Percentiles rank a stretch among this genome's conserved stretches.
Conservation (phyloP, 2,113 vertebrate species). For the Erythrocercus mccallii region DNA sequence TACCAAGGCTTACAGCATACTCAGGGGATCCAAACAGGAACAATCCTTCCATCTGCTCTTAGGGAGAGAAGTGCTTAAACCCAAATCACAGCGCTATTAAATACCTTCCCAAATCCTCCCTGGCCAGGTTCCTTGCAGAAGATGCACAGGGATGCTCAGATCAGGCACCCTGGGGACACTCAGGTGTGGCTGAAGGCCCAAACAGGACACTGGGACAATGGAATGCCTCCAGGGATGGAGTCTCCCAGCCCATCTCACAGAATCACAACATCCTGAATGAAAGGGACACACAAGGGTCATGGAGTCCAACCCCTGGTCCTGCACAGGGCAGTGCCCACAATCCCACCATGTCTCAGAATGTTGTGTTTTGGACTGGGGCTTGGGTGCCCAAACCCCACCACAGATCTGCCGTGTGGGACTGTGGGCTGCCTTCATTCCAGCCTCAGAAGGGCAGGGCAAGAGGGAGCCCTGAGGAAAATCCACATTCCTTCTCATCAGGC, state of each 20-base stretch:
- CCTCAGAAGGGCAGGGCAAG: neutral
- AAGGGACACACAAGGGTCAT: too few relatives aligned
- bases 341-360: too few relatives aligned
- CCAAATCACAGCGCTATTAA: neutral
- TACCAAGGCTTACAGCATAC: neutral
- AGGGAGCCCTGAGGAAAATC: neutral
- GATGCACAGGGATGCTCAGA: fast-evolving
- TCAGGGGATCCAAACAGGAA: neutral
- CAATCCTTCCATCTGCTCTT: neutral
- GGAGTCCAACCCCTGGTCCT: neutral
- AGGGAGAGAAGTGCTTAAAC: neutral
- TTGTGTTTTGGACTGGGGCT: neutral
- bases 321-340: neutral
- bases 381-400: neutral
- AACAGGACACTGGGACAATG: neutral
- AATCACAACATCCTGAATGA: neutral
- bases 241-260: neutral
- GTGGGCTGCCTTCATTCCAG: neutral
- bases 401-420: neutral
- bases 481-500: neutral
- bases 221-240: neutral
- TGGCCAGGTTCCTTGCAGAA: neutral
- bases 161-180: neutral
- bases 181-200: neutral
- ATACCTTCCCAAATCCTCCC: neutral